Conservation (phyloP, 1,140 invertebrate species). For the Lordiphosa clarofinis region DNA sequence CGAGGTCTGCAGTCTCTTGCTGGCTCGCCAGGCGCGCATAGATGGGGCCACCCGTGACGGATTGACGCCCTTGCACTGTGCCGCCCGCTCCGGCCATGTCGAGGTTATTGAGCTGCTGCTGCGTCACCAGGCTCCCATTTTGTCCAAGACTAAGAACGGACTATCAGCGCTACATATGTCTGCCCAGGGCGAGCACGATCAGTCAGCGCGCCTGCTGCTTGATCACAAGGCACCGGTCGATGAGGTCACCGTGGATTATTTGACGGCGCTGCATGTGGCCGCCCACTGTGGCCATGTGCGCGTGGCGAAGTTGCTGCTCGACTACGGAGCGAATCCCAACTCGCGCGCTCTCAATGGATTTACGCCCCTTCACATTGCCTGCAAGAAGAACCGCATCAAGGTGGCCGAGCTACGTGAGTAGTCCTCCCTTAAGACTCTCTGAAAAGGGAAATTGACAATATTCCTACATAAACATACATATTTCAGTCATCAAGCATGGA, state of each 20-base stretch:
- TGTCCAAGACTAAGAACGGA: slow-evolving; percentile 98
- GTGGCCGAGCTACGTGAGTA: slow-evolving; percentile 92
- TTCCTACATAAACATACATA: neutral
- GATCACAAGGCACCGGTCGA: slow-evolving; percentile 97
- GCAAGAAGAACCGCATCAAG: slow-evolving; percentile 99
- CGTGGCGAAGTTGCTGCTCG: slow-evolving; percentile 96
- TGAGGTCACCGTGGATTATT: slow-evolving; percentile 98
- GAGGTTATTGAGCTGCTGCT: slow-evolving; percentile 96
- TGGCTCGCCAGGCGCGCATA: slow-evolving; percentile 93
- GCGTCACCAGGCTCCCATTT: slow-evolving; percentile 94
- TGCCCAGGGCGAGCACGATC: slow-evolving; percentile 97
- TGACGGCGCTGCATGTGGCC: slow-evolving; percentile 98
- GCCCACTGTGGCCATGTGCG: slow-evolving; percentile 94
- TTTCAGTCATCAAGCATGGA: slow-evolving; percentile 90
- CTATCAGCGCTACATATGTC: slow-evolving; percentile 95
- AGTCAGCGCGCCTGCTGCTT: slow-evolving; percentile 94
- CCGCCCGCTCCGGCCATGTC: slow-evolving; percentile 97
- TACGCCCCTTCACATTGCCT: slow-evolving; percentile 98
- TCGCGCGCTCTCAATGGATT: slow-evolving; percentile 98
- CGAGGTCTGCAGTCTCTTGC: slow-evolving; percentile 89
- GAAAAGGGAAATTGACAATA: neutral
- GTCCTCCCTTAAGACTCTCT: too few relatives aligned
- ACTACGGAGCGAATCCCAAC: slow-evolving; percentile 97
- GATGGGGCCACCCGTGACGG: slow-evolving; percentile 97
- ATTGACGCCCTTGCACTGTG: slow-evolving; percentile 94